A percentile compares a stretch with the other conserved stretches of the same genome.
Evolutionary conservation across 2,113 vertebrate species (phyloP).

Genomic region (Terrapene triunguis): DNA sequence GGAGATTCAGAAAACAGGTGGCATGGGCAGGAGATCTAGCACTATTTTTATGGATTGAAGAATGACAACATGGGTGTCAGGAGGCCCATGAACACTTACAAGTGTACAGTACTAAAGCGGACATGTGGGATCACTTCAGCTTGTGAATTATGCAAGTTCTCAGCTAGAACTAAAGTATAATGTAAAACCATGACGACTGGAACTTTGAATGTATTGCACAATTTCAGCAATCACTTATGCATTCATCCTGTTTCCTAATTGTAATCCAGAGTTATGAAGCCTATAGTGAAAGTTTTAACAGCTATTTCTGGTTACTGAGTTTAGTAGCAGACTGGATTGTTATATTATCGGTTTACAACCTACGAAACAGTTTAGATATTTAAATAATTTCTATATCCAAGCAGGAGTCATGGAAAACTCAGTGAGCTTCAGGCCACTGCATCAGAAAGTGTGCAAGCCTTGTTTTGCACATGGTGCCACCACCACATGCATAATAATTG

Average conservation of each 20-base stretch:
- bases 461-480: neutral
- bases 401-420: neutral
- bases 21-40: neutral
- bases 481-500: neutral
- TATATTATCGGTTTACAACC: neutral
- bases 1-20: neutral
- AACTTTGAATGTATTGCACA: neutral
- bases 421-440: neutral
- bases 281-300: no score
- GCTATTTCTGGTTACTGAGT: neutral
- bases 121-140: neutral
- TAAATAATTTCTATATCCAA: neutral
- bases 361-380: neutral
- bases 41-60: neutral
- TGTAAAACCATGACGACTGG: neutral
- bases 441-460: neutral
- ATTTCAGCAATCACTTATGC: neutral
- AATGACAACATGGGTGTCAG: neutral
- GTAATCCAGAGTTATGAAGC: neutral
- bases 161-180: no score
- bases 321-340: neutral
- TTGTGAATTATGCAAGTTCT: neutral
- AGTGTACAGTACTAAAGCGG: neutral
- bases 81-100: neutral
- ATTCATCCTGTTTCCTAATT: neutral